Conservation (phyloP, 1,140 invertebrate species). For the Lithobius niger region DNA sequence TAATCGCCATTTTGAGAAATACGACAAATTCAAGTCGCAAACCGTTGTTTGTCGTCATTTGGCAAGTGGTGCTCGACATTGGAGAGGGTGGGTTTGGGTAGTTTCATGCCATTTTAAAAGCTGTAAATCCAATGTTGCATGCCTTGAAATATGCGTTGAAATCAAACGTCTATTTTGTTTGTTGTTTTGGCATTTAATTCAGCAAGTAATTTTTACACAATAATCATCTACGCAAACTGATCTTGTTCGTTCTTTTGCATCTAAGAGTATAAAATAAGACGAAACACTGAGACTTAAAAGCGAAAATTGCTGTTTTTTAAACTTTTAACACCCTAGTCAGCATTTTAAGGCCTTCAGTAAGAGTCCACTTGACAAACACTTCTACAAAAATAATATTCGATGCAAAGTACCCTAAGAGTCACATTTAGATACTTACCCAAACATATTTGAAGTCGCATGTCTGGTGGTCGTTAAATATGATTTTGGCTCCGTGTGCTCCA, state of each 20-base stretch:
- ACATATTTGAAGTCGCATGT: constrained; percentile 28
- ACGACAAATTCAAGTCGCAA: too few species aligned
- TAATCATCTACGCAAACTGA: too few species aligned
- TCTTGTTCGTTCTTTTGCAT: not conserved
- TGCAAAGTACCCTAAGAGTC: not conserved
- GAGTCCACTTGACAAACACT: not conserved
- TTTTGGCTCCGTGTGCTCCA: constrained; percentile 13
- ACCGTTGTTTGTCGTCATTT: too few species aligned
- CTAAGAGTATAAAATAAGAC: not conserved
- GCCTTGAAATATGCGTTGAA: too few species aligned
- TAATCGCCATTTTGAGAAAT: too few species aligned
- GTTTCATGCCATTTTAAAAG: too few species aligned
- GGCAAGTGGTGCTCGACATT: too few species aligned
- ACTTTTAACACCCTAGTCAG: not conserved
- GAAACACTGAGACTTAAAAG: not conserved
- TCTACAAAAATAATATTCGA: not conserved
- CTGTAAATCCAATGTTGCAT: too few species aligned
- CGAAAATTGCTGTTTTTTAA: not conserved
- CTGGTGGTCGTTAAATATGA: constrained; percentile 25
- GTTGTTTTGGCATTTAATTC: too few species aligned
- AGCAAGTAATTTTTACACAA: too few species aligned
- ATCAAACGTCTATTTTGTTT: too few species aligned
- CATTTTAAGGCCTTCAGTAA: not conserved
- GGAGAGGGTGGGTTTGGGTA: too few species aligned
- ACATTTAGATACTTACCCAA: constrained; percentile 22